phyloP scores from a whole-genome alignment of 2,888 invertebrate genomes.

The Gymnoscelis rufifasciata region DNA sequence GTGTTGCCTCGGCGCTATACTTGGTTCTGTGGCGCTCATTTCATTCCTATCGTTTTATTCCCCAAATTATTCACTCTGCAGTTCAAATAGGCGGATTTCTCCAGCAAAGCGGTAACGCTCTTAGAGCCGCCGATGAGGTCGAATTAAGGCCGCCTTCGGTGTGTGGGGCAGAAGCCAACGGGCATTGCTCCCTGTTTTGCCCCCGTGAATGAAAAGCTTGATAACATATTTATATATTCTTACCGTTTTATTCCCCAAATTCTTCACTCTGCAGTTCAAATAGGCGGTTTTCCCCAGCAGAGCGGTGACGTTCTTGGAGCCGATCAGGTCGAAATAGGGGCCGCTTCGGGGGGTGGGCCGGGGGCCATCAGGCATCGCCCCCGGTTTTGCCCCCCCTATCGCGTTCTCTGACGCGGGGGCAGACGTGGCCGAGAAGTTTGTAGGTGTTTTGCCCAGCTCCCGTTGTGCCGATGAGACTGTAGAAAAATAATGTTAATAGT shows the following conservation, averaged over 20 bases:
- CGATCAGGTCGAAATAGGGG: slow-evolving; percentile 87
- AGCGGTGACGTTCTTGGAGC: slow-evolving; percentile 88
- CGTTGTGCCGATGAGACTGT: slow-evolving; percentile 73
- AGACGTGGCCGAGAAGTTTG: slow-evolving; percentile 62
- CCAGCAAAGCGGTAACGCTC: too few species aligned
- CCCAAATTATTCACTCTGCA: too few species aligned
- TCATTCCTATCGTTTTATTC: too few species aligned
- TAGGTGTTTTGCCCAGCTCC: slow-evolving; percentile 61
- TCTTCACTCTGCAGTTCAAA: slow-evolving; percentile 92
- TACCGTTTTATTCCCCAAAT: slow-evolving; percentile 83
- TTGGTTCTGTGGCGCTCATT: too few species aligned
- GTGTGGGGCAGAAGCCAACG: too few species aligned
- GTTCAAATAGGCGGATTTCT: too few species aligned
- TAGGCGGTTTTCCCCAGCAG: slow-evolving; percentile 93
- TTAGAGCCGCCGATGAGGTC: too few species aligned
- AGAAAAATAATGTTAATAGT: too few species aligned
- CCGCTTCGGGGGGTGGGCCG: slow-evolving; percentile 79
- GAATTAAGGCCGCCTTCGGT: too few species aligned
- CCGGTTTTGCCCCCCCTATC: slow-evolving; percentile 52
- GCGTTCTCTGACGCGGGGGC: slow-evolving; percentile 78
- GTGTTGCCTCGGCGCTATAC: too few species aligned
- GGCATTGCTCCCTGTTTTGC: too few species aligned
- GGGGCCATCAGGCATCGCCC: slow-evolving; percentile 56
- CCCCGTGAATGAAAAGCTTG: too few species aligned
- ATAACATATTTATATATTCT: not conserved